Base-by-base conservation (phyloP, 2,888 invertebrate genomes). In the Aporophyla lueneburgensis region DNA sequence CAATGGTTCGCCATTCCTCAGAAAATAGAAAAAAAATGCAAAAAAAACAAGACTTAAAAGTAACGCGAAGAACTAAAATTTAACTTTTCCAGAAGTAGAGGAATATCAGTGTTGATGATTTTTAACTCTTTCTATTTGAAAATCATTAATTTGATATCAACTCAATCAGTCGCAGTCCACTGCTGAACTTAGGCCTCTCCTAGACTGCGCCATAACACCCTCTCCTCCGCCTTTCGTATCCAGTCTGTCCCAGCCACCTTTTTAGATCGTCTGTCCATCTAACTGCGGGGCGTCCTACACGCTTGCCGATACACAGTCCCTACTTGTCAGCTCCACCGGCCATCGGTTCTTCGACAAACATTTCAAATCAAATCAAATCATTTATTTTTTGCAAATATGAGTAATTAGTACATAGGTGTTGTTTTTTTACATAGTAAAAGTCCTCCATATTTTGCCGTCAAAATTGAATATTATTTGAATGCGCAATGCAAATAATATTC, bases 1-100 rank as follows among this genome's bases (percentile, higher is more conserved):
- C 56, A 78, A 53, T 56, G 24, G 24, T 46, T 78, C 68, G 51
- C 77, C 66, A 51, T 76, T 53, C 58, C 19, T 53, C 1, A 49
- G 14, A 43, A 43, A 14, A 59, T 1, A 63, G 12, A 12, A 33
- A 33, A 33, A 33, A 1, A 33, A 33, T 33, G 33, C 33, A 33
- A 10, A 62, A 21, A 46, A 54, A 33, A 3, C 9, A 21, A 16
- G 0, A 65, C 7, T 19, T 46, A 27, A 5, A 53, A 27, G 6
- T 21, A n/a, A 2, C 7, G 53, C 0, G 27, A 12, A 10, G 6
- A 46, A 46, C 6, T 7, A 9, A 27, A 65, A 49, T 27, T 51
- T 5, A 6, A 19, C 2, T 24, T 19, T 21, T 27, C 21, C 2
- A 2, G 1, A 66, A 27, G 66, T 16, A 1, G 14, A 53, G 2